Base-by-base conservation (phyloP, 2,113 vertebrate species). In the Acrocephalus arundinaceus region DNA sequence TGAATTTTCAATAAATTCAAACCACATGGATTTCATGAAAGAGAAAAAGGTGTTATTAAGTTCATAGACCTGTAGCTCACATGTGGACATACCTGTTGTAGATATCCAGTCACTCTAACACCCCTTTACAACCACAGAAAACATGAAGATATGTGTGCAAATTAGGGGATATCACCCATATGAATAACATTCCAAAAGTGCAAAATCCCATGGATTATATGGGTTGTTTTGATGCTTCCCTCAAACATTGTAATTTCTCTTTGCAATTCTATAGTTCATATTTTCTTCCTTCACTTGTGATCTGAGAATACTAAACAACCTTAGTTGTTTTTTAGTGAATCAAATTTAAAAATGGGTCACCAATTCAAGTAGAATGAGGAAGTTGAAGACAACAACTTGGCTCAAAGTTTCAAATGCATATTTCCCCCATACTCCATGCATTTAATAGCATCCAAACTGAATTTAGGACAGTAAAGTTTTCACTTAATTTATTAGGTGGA, bases 101-200 rank as follows among this genome's bases (percentile, higher is more conserved):
- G 22, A 41, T 70, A 57, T 17, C 4, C 25, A 70, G 21, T 57
- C 37, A 68, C 13, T 4, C 7, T 75, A 51, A 27, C 2, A 15
- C 37, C 46, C 13, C 11, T 61, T 52, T 70, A 49, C 30, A 87
- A 28, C 2, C 6, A 5, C 0, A 74, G 41, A 77, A 70, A 81
- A 61, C 25, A 46, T 1, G 5, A 18, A 76, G 5, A 35, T 6
- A 57, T n/a, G 0, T 19, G 6, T 21, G 23, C 8, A 65, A 8
- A 30, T 84, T 61, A 43, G 4, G 16, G 15, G 6, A 37, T 46
- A 30, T 1, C 7, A 68, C 6, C 4, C 19, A 16, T 46, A 20
- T 15, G 8, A 79, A 76, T 49, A 41, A 35, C 7, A 46, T 10
- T 51, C 8, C 41, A 80, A 65, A 73, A 80, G 21, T 57, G 5